These are phyloP conservation scores for Holothuria leucospilota DNA, from an alignment of 53 echinoderm and acorn worm genomes.

Conservation along the genomic window DNA sequence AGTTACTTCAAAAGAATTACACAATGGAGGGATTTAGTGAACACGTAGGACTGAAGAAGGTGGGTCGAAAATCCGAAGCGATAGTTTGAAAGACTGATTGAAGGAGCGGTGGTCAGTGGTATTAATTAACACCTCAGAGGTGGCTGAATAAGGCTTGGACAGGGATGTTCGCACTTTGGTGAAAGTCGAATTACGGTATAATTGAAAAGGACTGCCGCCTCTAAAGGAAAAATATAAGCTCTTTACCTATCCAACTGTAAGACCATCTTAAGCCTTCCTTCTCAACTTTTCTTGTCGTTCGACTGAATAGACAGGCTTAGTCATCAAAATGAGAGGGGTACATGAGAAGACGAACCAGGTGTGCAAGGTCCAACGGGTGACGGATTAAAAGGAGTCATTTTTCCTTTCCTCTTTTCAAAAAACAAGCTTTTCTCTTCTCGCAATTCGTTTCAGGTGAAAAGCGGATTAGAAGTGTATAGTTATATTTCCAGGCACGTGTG, in stretches of 20 bases:
- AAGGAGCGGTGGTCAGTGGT: background rate
- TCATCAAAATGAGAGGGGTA: background rate
- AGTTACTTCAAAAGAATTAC: background rate
- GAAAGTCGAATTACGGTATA: background rate
- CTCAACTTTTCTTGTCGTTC: no score
- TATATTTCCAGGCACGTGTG: no score
- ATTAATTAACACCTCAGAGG: constrained; percentile 14
- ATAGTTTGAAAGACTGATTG: background rate
- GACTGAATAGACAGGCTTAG: no score
- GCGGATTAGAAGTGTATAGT: no score
- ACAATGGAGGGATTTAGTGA: background rate
- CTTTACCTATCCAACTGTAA: no score
- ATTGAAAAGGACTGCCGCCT: no score
- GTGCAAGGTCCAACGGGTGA: background rate
- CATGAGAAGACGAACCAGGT: background rate
- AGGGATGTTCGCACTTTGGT: constrained; percentile 14
- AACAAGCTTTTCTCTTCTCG: no score
- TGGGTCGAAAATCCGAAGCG: background rate
- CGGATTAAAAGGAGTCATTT: background rate
- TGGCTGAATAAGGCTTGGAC: background rate
- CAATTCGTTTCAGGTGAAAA: no score
- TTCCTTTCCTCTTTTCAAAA: no score
- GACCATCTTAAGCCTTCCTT: no score
- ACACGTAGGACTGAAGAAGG: background rate
- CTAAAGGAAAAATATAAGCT: no score